Evolutionary conservation across 2,113 vertebrate genomes (phyloP).

Genomic region (Ceyx margarethae): DNA sequence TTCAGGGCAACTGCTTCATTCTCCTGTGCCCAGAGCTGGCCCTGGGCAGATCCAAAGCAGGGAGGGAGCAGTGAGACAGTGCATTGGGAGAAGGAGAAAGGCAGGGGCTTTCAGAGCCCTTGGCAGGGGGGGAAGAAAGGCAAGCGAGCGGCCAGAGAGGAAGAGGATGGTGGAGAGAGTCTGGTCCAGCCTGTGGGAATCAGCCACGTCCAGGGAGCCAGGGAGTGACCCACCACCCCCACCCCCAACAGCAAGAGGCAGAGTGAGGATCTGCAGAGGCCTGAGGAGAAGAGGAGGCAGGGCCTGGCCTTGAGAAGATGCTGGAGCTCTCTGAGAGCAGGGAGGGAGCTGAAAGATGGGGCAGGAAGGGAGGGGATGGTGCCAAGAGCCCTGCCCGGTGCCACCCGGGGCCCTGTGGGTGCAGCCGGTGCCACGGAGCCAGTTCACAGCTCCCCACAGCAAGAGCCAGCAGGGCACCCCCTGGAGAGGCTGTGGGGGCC

Average conservation of each 20-base stretch:
- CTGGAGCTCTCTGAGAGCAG: not conserved
- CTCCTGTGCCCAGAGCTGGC: not conserved
- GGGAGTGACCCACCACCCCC: not conserved
- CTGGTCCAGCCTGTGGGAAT: not conserved
- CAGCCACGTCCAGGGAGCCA: not conserved
- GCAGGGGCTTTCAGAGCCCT: not conserved
- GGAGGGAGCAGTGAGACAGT: not conserved
- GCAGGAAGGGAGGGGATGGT: too few species aligned
- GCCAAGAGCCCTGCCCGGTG: not conserved
- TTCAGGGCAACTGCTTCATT: not conserved
- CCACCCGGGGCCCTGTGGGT: not conserved
- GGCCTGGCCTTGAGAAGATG: not conserved
- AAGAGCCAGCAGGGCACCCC: not conserved
- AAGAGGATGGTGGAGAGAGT: not conserved
- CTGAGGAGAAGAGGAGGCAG: not conserved
- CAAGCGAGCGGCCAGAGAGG: not conserved
- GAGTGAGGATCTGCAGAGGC: too few species aligned
- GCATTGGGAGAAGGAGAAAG: not conserved
- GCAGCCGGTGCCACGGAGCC: not conserved
- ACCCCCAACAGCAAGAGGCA: not conserved
- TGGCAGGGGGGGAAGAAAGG: not conserved
- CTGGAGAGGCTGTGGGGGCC: not conserved
- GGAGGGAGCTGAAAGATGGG: not conserved
- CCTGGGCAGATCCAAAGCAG: not conserved
- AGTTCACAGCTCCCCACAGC: not conserved